phyloP scores from a whole-genome alignment of 1,140 invertebrate genomes.

The Papilio glaucus region DNA sequence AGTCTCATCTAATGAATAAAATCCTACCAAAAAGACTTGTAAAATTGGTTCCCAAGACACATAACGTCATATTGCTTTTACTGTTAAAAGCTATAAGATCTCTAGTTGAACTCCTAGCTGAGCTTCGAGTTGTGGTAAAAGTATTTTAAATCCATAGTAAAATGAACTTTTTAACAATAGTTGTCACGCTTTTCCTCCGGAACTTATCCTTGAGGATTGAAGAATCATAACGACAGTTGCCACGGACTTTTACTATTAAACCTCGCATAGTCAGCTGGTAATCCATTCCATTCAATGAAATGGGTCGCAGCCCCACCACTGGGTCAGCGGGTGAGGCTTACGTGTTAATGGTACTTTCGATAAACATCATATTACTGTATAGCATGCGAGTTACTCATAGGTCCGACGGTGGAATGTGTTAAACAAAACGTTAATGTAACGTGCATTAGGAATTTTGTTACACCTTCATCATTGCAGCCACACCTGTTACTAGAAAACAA shows the following conservation, averaged over 20 bases:
- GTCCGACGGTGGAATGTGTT: slow-evolving; percentile 6
- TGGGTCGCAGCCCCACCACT: slow-evolving; percentile 25
- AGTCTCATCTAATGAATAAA: too few species aligned
- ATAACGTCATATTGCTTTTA: too few species aligned
- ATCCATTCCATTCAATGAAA: slow-evolving; percentile 8
- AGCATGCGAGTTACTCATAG: slow-evolving; percentile 35
- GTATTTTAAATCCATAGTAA: too few species aligned
- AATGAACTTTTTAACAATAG: too few species aligned
- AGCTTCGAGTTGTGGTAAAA: too few species aligned
- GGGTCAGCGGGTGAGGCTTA: slow-evolving; percentile 35
- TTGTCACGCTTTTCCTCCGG: too few species aligned
- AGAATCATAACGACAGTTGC: background rate
- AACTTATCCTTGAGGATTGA: too few species aligned
- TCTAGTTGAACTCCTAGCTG: too few species aligned
- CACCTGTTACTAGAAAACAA: slow-evolving; percentile 20
- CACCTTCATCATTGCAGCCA: slow-evolving; percentile 10
- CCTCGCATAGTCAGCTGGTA: slow-evolving; percentile 18
- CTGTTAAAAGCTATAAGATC: too few species aligned
- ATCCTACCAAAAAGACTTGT: too few species aligned
- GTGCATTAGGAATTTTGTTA: slow-evolving; percentile 15
- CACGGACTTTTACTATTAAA: background rate
- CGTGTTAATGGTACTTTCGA: slow-evolving; percentile 31
- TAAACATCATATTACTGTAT: slow-evolving; percentile 33
- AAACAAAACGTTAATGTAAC: slow-evolving; percentile 35
- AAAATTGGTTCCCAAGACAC: too few species aligned